Evolutionary conservation across 2,113 vertebrate genomes (phyloP).

Genomic region (Sylvicapra grimmia): DNA sequence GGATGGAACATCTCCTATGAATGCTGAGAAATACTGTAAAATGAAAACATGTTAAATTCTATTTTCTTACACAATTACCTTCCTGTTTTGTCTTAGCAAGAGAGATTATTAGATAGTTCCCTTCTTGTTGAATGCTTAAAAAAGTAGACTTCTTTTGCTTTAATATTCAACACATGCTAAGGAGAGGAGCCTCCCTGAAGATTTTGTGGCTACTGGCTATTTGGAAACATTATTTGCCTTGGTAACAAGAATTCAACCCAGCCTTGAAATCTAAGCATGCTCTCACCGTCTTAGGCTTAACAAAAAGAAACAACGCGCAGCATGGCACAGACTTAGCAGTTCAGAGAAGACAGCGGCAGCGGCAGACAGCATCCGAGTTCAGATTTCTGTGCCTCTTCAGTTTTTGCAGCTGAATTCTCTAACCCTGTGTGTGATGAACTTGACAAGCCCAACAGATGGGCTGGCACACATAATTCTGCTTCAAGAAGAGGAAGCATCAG

Average conservation of each 20-base stretch:
- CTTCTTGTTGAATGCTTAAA: not conserved
- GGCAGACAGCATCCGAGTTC: not conserved
- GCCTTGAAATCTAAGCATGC: not conserved
- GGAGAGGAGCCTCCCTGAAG: not conserved
- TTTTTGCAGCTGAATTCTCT: not conserved
- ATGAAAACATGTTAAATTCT: not conserved
- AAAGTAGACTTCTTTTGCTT: not conserved
- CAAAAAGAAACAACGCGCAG: not conserved
- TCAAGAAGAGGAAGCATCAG: not conserved
- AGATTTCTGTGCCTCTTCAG: not conserved
- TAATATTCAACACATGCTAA: not conserved
- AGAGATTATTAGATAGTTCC: not conserved
- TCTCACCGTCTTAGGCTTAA: conserved; percentile 17
- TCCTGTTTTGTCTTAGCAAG: conserved; percentile 23
- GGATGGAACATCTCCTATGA: not conserved
- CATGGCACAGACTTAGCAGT: not conserved
- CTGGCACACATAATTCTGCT: not conserved
- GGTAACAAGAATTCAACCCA: not conserved
- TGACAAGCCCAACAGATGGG: conserved; percentile 14
- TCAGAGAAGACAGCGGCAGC: not conserved
- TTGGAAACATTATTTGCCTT: conserved; percentile 17
- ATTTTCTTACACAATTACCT: not conserved
- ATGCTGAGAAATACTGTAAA: not conserved
- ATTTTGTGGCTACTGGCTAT: not conserved
- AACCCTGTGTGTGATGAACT: not conserved